A percentile compares a stretch with the other conserved stretches of the same genome.
Evolutionary conservation across 2,797 vertebrate species (phyloP).

Genomic region (Lithobates pipiens): DNA sequence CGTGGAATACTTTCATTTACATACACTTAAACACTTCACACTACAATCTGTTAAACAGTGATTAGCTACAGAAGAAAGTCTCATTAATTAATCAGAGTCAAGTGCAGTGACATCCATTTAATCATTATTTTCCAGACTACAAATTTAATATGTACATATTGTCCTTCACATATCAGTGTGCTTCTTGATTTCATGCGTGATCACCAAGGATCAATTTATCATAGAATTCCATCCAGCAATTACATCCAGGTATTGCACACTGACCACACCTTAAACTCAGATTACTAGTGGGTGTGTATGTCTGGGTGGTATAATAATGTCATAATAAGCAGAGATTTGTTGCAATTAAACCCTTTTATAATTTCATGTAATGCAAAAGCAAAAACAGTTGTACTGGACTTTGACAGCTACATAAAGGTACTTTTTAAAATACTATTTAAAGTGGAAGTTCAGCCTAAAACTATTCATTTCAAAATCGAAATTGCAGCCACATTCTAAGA

Average conservation of each 20-base stretch:
- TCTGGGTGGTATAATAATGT: not conserved
- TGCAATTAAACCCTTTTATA: not conserved
- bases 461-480: too few relatives aligned
- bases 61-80: constrained; percentile 35
- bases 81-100: constrained; percentile 33
- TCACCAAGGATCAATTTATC: not conserved
- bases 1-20: constrained; percentile 79
- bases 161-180: not conserved
- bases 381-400: not conserved
- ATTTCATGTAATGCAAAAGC: not conserved
- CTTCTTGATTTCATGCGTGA: not conserved
- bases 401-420: not conserved
- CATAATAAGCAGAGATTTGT: not conserved
- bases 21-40: constrained; percentile 63
- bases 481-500: too few relatives aligned
- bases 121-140: constrained; percentile 15
- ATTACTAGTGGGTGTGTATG: not conserved
- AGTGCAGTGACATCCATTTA: constrained; percentile 32
- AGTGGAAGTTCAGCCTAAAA: too few relatives aligned
- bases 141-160: not conserved
- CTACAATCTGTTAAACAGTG: constrained; percentile 56
- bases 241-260: not conserved
- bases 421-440: not conserved
- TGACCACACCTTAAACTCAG: not conserved
- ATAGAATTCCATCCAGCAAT: not conserved